Percentiles rank a stretch among this genome's conserved stretches.
Conservation (phyloP, 1,140 invertebrate genomes). For the Limonius californicus region DNA sequence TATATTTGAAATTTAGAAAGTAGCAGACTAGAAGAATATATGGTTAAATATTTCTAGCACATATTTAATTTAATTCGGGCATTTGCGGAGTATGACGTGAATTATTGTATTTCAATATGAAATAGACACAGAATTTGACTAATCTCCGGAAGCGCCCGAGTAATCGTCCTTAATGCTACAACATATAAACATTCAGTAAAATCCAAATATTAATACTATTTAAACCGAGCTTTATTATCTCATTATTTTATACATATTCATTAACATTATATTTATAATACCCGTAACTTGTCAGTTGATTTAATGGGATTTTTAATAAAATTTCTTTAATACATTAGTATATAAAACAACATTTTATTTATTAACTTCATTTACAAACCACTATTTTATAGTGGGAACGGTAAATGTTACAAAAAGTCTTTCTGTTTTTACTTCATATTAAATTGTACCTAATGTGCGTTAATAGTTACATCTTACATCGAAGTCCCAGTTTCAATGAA, state of each 20-base stretch:
- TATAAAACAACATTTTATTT: constrained; percentile 49
- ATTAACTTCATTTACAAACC: constrained; percentile 47
- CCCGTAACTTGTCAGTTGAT: constrained; percentile 41
- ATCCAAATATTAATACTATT: constrained; percentile 17
- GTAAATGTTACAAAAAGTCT: constrained; percentile 36
- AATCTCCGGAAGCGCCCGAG: constrained; percentile 9
- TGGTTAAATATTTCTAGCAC: constrained; percentile 12
- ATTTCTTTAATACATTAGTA: constrained; percentile 44
- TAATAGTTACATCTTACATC: constrained; percentile 34
- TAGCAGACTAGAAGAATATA: constrained; percentile 34
- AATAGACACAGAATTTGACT: constrained; percentile 7
- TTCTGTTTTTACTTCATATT: constrained; percentile 33
- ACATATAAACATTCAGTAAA: constrained; percentile 17
- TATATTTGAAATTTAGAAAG: constrained; percentile 36
- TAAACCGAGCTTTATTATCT: constrained; percentile 19
- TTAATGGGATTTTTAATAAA: constrained; percentile 42
- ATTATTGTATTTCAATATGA: constrained; percentile 8
- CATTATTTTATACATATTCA: constrained; percentile 18
- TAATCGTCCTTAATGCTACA: constrained; percentile 3
- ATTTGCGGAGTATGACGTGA: constrained; percentile 6
- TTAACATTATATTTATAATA: constrained; percentile 33
- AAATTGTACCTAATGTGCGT: constrained; percentile 44
- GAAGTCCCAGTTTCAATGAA: constrained; percentile 1
- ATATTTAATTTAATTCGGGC: constrained; percentile 7
- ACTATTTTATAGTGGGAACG: constrained; percentile 35